Evolutionary conservation across 2,113 vertebrate species (phyloP).

Genomic region (Ploceus nigricollis): DNA sequence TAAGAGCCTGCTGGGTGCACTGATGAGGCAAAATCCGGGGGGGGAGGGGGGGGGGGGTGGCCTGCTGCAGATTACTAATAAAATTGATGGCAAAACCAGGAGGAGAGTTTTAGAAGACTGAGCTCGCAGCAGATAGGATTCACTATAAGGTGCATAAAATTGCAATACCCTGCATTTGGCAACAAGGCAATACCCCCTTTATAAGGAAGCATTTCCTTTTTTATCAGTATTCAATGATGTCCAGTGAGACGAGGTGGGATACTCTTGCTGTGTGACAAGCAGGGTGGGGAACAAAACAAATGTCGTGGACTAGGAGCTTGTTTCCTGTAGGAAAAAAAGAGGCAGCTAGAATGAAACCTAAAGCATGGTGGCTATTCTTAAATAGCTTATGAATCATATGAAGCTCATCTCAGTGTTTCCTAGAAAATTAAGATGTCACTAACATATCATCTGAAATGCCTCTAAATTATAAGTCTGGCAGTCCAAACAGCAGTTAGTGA

Average conservation of each 20-base stretch:
- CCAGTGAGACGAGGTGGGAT: neutral
- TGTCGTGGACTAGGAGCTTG: neutral
- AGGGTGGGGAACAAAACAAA: neutral
- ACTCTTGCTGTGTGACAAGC: neutral
- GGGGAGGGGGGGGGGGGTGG: neutral
- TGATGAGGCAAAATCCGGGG: neutral
- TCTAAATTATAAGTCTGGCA: slow-evolving; percentile 30
- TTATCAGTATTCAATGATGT: neutral
- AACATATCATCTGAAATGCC: slow-evolving; percentile 24
- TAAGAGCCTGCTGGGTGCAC: neutral
- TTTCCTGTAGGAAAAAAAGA: neutral
- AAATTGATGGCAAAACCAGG: neutral
- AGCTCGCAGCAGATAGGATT: neutral
- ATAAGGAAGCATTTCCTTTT: neutral
- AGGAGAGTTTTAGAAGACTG: neutral
- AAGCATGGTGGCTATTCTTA: neutral
- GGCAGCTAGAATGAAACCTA: neutral
- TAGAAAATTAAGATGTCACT: slow-evolving; percentile 48
- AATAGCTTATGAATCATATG: slow-evolving; percentile 1
- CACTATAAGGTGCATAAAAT: neutral
- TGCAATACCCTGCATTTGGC: neutral
- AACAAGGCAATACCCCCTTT: neutral
- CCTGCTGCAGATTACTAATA: neutral
- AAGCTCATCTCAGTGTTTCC: slow-evolving; percentile 7
- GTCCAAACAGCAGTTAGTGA: slow-evolving; percentile 24